Percentiles rank a stretch among this genome's conserved stretches.
Conservation (phyloP, 2,113 vertebrate genomes). For the Tachycineta bicolor region DNA sequence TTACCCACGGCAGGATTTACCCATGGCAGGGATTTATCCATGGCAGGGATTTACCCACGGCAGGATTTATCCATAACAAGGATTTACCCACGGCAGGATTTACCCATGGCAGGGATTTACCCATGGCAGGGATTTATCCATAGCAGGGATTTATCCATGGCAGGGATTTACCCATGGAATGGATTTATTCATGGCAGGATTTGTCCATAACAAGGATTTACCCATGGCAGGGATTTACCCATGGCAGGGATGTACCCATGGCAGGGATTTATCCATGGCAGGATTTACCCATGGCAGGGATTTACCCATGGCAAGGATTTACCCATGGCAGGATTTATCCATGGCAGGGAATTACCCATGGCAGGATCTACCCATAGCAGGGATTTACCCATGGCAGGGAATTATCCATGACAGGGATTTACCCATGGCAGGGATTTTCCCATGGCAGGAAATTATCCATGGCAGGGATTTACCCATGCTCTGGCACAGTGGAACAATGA, state of each 20-base stretch:
- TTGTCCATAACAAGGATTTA: rapidly evolving
- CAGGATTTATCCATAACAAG: rapidly evolving
- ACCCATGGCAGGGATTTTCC: rapidly evolving
- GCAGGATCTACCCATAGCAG: rapidly evolving
- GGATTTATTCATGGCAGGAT: rapidly evolving
- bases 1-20: not conserved
- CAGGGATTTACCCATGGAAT: rapidly evolving
- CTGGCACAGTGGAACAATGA: no score
- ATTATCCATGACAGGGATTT: rapidly evolving
- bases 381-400: rapidly evolving
- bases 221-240: not conserved
- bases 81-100: rapidly evolving
- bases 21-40: not conserved
- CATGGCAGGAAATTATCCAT: rapidly evolving
- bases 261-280: rapidly evolving
- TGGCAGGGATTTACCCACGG: not conserved
- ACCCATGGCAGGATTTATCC: not conserved
- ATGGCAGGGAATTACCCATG: rapidly evolving
- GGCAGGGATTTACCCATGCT: rapidly evolving
- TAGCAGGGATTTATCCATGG: rapidly evolving
- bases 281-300: rapidly evolving
- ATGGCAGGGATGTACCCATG: rapidly evolving
- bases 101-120: not conserved
- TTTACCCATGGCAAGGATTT: rapidly evolving
- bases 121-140: not conserved